Evolutionary conservation across 2,888 invertebrate species (phyloP).

Genomic region (Zygothrica quintamaculata): DNA sequence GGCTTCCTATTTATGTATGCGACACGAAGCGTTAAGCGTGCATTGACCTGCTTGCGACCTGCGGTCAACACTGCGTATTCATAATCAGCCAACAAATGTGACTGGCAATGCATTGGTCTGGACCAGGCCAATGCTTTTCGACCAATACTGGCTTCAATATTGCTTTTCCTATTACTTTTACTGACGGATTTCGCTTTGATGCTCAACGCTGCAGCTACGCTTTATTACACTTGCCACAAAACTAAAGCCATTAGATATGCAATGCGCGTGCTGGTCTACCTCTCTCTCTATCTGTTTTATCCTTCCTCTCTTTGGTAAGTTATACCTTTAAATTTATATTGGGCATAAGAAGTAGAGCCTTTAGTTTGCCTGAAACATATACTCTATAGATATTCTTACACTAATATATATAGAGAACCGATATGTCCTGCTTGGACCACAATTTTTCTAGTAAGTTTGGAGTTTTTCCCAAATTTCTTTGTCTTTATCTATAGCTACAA

Average conservation of each 20-base stretch:
- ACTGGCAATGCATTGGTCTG: slow-evolving; percentile 25
- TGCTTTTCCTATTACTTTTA: slow-evolving; percentile 62
- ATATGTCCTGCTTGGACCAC: too few species aligned
- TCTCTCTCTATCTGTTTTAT: slow-evolving; percentile 19
- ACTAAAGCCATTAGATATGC: slow-evolving; percentile 65
- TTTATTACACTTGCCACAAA: slow-evolving; percentile 66
- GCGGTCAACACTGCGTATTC: slow-evolving; percentile 71
- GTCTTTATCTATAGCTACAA: too few species aligned
- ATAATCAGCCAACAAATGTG: slow-evolving; percentile 56
- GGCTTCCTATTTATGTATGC: slow-evolving; percentile 66
- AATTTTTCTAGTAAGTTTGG: too few species aligned
- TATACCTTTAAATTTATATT: slow-evolving; percentile 5
- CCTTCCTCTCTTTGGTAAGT: neutral
- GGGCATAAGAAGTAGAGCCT: too few species aligned
- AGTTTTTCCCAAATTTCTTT: too few species aligned
- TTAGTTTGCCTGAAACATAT: too few species aligned
- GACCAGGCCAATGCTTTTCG: slow-evolving; percentile 43
- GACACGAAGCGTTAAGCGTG: slow-evolving; percentile 56
- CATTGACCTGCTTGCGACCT: slow-evolving; percentile 59
- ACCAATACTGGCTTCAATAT: slow-evolving; percentile 44
- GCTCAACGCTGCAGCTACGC: slow-evolving; percentile 58
- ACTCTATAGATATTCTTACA: too few species aligned
- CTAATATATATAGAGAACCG: too few species aligned
- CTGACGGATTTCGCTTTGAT: slow-evolving; percentile 73
- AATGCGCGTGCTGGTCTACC: slow-evolving; percentile 56